A percentile compares a stretch with the other conserved stretches of the same genome.
Conservation (phyloP, 2,888 invertebrate genomes). For the Invenusta paracnida region DNA sequence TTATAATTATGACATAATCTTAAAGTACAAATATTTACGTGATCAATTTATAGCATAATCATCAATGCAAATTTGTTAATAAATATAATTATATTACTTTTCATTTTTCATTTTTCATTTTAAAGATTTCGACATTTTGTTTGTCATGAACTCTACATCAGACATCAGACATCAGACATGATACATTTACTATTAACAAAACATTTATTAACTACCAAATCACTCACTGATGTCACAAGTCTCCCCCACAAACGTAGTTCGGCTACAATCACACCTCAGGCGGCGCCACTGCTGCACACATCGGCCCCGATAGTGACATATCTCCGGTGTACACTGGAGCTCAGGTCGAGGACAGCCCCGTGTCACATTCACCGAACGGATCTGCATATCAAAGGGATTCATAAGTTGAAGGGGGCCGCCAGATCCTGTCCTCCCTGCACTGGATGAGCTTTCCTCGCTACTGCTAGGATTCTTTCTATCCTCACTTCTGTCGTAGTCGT, state of each 20-base stretch:
- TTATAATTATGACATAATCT: too few relatives aligned
- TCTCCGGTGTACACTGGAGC: background rate
- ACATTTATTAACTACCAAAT: too few relatives aligned
- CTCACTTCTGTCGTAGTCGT: background rate
- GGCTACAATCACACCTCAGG: slow-evolving; percentile 84
- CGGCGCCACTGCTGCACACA: slow-evolving; percentile 92
- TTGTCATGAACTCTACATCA: too few relatives aligned
- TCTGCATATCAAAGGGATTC: background rate
- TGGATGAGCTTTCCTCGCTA: background rate
- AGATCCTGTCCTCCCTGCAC: background rate
- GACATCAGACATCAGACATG: too few relatives aligned
- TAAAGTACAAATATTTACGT: too few relatives aligned
- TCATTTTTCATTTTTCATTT: too few relatives aligned
- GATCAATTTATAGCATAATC: too few relatives aligned
- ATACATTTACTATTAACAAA: too few relatives aligned
- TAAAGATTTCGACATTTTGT: too few relatives aligned
- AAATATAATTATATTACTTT: too few relatives aligned
- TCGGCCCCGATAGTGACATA: slow-evolving; percentile 80
- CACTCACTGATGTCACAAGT: slow-evolving; percentile 78
- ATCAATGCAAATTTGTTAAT: too few relatives aligned
- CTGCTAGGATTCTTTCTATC: too few relatives aligned
- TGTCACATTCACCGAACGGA: background rate
- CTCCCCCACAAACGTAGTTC: slow-evolving; percentile 84
- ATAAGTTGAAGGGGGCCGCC: background rate
- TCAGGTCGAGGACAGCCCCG: background rate